Evolutionary conservation across 2,888 invertebrate species (phyloP), one percentile per base, ranked within the genome.

Genomic region (Tinea pellionella): DNA sequence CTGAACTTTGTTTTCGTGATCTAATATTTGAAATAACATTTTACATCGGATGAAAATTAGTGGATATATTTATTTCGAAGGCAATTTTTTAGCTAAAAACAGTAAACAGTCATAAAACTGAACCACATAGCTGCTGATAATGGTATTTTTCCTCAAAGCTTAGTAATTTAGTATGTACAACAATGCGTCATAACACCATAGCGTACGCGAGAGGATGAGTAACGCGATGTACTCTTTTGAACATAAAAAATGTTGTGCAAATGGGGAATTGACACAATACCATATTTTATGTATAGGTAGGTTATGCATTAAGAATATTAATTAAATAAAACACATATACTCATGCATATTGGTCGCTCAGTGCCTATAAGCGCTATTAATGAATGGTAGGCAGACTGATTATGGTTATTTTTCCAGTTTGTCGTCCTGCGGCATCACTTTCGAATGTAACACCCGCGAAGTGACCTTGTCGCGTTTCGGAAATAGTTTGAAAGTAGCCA

Each of bases 141-240:
- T 47, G 47, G 37, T 47, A 15, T 47, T 47, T 47, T 47, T 47
- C 47, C 47, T 47, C 47, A 47, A 47, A 47, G 47, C 47, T 47
- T 47, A 16, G 16, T n/a, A 15, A 47, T n/a, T 37, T 2, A 12
- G 37, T 9, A 6, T 12, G n/a, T 47, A 47, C 4, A n/a, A 6
- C 15, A 47, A 47, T 47, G 47, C 47, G 47, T 47, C 47, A 47
- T 47, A 47, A 4, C 16, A 47, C 47, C 47, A 47, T 47, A 47
- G 47, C 13, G 16, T n/a, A n/a, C 15, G 47, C n/a, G 47, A 15
- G 47, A 24, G 24, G 24, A 47, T 47, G 47, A 47, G 47, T 47
- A 47, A 47, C 47, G 47, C 47, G 2, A 15, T 9, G 9, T 42
- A n/a, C n/a, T n/a, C n/a, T 7, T 42, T 42, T 13, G 42, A 12